Evolutionary conservation across 1,140 invertebrate species (phyloP), one percentile per base, ranked within the genome.

Genomic region (Phymorhynchus buccinoides): DNA sequence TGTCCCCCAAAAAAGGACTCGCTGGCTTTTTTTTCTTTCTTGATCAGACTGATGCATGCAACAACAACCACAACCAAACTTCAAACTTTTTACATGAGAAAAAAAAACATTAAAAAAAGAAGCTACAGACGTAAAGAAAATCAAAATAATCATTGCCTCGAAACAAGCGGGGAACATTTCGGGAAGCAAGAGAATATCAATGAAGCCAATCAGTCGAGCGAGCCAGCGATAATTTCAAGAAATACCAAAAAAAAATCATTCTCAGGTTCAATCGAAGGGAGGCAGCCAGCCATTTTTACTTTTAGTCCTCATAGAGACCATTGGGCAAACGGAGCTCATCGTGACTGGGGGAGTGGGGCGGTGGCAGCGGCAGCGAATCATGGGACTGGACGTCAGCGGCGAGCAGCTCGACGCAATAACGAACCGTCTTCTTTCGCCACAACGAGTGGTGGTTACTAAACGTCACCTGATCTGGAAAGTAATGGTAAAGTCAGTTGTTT

Each of bases 391-490:
- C n/a, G n/a, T 77, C 56, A 30, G 37, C 77, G 9, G 52, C 22
- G 22, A 85, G n/a, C 44, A 78, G 9, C 32, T 84, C 83, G 32
- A 77, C 52, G 42, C 22, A 77, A 52, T 84, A 84, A 84, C 73
- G 71, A 30, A 84, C n/a, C 35, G n/a, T 78, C 71, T 84, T 84
- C 48, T 56, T 35, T n/a, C 83, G 41, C 71, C 73, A 22, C 7
- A 44, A 41, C 42, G 71, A 78, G 44, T 84, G 52, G 32, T 52
- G 71, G 83, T 84, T 84, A 78, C 39, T 41, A 48, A 84, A 84
- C 9, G 71, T 75, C 71, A 84, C n/a, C 71, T 37, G 22, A 62
- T 84, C 83, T 84, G 83, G 56, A 84, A 78, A 44, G 41, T 27
- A 68, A 71, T 44, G n/a, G 37, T 56, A 82, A 66, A 9, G n/a